Conservation (phyloP, 1,140 invertebrate species). For the Caenorhabditis latens region DNA sequence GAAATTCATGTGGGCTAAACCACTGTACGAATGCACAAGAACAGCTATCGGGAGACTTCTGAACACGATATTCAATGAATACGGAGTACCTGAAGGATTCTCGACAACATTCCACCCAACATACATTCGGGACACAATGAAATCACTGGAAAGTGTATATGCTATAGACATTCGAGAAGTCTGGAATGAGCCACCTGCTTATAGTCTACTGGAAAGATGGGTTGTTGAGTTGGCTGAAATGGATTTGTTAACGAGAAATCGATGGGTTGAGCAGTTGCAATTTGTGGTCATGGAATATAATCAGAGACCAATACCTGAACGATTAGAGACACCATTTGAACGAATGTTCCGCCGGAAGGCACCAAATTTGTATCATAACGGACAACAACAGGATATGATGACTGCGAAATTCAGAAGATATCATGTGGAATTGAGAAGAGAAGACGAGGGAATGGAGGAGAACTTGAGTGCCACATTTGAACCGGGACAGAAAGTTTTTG, state of each 20-base stretch:
- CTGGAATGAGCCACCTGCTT: slow-evolving; percentile 23
- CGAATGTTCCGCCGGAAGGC: slow-evolving; percentile 24
- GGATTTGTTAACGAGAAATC: slow-evolving; percentile 1
- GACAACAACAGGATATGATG: not conserved
- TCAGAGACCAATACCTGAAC: not conserved
- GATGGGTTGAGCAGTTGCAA: slow-evolving; percentile 43
- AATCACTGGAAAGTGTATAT: slow-evolving; percentile 48
- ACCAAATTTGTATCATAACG: slow-evolving; percentile 36
- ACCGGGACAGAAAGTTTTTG: slow-evolving; percentile 22
- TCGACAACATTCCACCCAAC: not conserved
- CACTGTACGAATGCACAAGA: slow-evolving; percentile 20
- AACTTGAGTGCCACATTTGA: not conserved
- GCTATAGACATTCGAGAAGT: slow-evolving; percentile 50
- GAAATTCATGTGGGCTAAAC: slow-evolving; percentile 49
- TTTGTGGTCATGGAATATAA: slow-evolving; percentile 47
- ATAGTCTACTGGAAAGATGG: slow-evolving; percentile 7
- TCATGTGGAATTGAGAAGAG: not conserved
- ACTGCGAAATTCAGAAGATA: not conserved
- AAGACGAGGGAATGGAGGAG: slow-evolving; percentile 12
- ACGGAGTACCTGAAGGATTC: slow-evolving; percentile 41
- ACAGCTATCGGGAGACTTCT: slow-evolving; percentile 11
- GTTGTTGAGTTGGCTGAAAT: slow-evolving; percentile 12
- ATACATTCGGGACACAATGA: slow-evolving; percentile 32
- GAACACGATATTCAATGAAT: slow-evolving; percentile 37
- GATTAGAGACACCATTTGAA: slow-evolving; percentile 4